A percentile compares a stretch with the other conserved stretches of the same genome.
phyloP scores from a whole-genome alignment of 2,797 vertebrate species.

The Buceros bicornis region DNA sequence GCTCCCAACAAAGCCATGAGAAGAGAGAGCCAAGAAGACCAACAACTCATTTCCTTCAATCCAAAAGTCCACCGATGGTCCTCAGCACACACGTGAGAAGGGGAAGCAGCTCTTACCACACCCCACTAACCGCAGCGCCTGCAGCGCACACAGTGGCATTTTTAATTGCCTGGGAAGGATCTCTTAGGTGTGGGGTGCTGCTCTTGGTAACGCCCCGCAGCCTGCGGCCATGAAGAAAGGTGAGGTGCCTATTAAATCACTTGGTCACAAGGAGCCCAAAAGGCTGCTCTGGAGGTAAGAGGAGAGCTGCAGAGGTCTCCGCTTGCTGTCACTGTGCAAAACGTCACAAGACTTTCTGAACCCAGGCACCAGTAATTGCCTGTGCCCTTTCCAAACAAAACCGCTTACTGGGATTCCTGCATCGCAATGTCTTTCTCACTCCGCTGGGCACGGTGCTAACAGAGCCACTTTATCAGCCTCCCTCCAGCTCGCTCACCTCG shows the following conservation, averaged over 20 bases:
- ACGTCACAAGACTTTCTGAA: constrained; percentile 19
- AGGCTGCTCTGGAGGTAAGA: not conserved
- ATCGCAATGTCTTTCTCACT: not conserved
- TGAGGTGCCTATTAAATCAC: not conserved
- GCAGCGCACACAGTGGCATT: not conserved
- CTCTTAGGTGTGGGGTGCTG: not conserved
- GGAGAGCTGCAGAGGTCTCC: not conserved
- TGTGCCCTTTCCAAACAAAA: constrained; percentile 27
- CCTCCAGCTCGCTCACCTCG: constrained; percentile 53
- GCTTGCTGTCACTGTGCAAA: not conserved
- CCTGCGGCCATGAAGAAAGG: not conserved
- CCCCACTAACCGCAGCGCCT: not conserved
- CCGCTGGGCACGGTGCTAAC: constrained; percentile 22
- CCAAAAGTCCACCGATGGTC: not conserved
- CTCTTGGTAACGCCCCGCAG: not conserved
- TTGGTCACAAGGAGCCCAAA: not conserved
- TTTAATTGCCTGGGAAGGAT: not conserved
- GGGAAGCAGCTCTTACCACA: not conserved
- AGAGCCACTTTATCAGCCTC: constrained; percentile 47
- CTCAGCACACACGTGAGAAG: not conserved
- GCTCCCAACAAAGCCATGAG: not conserved
- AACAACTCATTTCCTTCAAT: not conserved
- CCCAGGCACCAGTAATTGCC: constrained; percentile 4
- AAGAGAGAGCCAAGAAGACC: not conserved
- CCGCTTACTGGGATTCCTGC: not conserved